Evolutionary conservation across 2,888 invertebrate genomes (phyloP).

Genomic region (Metacarcinus magister): DNA sequence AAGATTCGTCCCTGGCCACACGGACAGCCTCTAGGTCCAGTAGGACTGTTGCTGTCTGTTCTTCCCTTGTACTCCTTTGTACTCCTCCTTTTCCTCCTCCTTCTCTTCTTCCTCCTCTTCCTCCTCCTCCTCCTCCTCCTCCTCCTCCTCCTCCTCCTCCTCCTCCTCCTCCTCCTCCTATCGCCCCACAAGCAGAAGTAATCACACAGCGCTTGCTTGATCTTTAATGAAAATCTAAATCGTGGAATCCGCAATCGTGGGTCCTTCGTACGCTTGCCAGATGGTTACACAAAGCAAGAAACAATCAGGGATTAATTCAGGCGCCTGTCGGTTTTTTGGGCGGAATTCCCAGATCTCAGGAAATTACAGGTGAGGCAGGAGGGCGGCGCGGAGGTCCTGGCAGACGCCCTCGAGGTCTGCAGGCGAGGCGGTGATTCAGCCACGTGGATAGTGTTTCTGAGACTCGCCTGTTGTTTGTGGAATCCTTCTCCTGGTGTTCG

Average conservation of each 20-base stretch:
- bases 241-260: background rate
- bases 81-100: too few relatives aligned
- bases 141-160: background rate
- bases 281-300: background rate
- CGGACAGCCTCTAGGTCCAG: too few relatives aligned
- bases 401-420: background rate
- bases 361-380: constrained; percentile 14
- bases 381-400: constrained; percentile 20
- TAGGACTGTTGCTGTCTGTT: too few relatives aligned
- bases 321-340: background rate
- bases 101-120: background rate
- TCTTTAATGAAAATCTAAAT: background rate
- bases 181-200: background rate
- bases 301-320: background rate
- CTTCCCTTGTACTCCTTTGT: too few relatives aligned
- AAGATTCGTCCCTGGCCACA: too few relatives aligned
- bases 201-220: background rate
- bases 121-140: background rate
- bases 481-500: background rate
- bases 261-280: background rate
- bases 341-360: background rate
- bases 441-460: background rate
- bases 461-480: background rate
- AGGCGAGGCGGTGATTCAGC: constrained; percentile 16
- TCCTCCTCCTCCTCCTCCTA: too few relatives aligned